phyloP scores from a whole-genome alignment of 2,888 invertebrate genomes.

The Brachyopa scutellaris region DNA sequence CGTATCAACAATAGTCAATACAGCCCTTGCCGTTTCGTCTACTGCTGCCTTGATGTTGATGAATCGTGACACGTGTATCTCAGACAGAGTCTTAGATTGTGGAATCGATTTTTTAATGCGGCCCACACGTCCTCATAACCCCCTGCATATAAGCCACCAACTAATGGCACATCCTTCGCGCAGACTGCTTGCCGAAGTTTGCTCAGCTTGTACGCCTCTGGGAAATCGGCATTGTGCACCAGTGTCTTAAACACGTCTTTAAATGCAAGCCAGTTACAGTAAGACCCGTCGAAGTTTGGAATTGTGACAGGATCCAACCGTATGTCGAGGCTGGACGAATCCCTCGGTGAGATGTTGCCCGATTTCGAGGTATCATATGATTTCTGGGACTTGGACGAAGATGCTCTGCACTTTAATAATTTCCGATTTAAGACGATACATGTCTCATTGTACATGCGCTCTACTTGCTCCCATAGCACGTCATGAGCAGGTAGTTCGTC shows the following conservation, averaged over 20 bases:
- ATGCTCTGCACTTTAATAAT: neutral
- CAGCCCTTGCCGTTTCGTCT: constrained; percentile 22
- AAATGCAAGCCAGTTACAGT: constrained; percentile 40
- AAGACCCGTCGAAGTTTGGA: constrained; percentile 23
- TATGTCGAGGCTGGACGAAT: neutral
- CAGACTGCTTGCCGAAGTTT: constrained; percentile 44
- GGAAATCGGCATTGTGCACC: constrained; percentile 4
- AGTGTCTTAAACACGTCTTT: constrained; percentile 39
- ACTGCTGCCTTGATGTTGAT: constrained; percentile 29
- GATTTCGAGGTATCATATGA: neutral
- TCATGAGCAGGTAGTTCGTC: neutral
- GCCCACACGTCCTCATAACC: constrained; percentile 50
- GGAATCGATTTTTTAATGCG: constrained; percentile 40
- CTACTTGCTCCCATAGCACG: neutral
- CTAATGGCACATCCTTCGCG: constrained; percentile 28
- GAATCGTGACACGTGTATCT: constrained; percentile 56
- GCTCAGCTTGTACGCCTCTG: constrained; percentile 42
- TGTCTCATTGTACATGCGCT: neutral
- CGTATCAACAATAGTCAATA: constrained; percentile 45
- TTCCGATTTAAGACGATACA: neutral
- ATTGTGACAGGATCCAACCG: constrained; percentile 22
- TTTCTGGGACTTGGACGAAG: too few species aligned
- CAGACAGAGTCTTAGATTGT: constrained; percentile 44
- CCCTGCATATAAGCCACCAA: constrained; percentile 46
- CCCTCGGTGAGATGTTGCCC: neutral